A percentile compares a stretch with the other conserved stretches of the same genome.
phyloP scores from a whole-genome alignment of 2,113 vertebrate species.

The Parus major region DNA sequence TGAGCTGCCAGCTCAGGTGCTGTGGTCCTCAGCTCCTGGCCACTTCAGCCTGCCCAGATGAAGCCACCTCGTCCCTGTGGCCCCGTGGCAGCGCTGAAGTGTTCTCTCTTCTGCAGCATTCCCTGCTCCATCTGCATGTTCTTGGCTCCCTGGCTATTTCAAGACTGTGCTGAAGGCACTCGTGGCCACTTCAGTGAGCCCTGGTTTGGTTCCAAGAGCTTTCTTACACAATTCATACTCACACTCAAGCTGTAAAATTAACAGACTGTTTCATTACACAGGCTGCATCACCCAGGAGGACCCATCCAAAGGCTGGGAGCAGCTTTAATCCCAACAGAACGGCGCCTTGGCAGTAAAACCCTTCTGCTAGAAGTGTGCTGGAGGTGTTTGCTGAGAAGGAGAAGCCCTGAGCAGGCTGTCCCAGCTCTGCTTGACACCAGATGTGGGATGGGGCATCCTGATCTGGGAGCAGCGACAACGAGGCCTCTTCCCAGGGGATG shows the following conservation, averaged over 20 bases:
- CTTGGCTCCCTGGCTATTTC: not conserved
- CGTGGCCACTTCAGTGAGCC: not conserved
- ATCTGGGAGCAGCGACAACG: not conserved
- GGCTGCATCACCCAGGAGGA: not conserved
- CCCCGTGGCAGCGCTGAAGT: too few species aligned
- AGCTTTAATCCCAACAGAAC: not conserved
- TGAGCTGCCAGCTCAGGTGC: not conserved
- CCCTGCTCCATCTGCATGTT: not conserved
- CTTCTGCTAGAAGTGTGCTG: not conserved
- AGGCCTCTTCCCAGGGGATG: not conserved
- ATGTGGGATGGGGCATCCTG: not conserved
- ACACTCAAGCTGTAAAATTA: constrained; percentile 6
- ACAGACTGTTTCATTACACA: constrained; percentile 16
- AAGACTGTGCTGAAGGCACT: not conserved
- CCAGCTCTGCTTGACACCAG: not conserved
- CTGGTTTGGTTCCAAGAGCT: constrained; percentile 16
- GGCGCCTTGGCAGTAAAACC: not conserved
- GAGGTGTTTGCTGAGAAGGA: not conserved
- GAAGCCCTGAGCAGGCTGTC: not conserved
- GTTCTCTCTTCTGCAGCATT: not conserved
- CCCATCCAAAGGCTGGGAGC: not conserved
- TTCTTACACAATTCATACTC: not conserved
- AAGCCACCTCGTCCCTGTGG: not conserved
- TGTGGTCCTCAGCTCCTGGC: not conserved
- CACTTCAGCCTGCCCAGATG: not conserved